Evolutionary conservation across 2,888 invertebrate species (phyloP).

Genomic region (Pristionchus exspectatus): DNA sequence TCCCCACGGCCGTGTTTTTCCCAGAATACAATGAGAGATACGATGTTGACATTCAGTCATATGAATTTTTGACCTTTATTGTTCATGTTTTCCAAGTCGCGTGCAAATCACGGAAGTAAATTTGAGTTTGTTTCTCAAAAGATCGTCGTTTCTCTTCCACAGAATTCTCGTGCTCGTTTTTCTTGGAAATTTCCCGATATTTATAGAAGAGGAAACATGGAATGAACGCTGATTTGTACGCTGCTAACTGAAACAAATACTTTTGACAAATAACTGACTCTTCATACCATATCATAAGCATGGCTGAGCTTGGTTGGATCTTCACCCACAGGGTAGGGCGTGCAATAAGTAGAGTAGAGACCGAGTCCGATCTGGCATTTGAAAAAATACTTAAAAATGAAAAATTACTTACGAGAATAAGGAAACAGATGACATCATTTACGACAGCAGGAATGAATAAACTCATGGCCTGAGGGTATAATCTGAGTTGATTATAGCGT

Average conservation of each 20-base stretch:
- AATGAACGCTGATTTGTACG: slow-evolving; percentile 46
- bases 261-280: background rate
- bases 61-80: background rate
- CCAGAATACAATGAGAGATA: background rate
- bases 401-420: slow-evolving; percentile 15
- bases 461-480: slow-evolving; percentile 28
- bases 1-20: background rate
- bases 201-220: slow-evolving; percentile 30
- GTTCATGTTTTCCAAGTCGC: background rate
- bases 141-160: background rate
- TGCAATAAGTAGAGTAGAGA: slow-evolving; percentile 21
- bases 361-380: background rate
- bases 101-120: slow-evolving; percentile 36
- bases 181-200: slow-evolving; percentile 24
- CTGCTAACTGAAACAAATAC: background rate
- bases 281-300: slow-evolving; percentile 29
- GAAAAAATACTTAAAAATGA: background rate
- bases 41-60: background rate
- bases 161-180: background rate
- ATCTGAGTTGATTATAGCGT: background rate
- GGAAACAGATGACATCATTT: slow-evolving; percentile 34
- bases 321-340: background rate
- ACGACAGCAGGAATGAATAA: slow-evolving; percentile 22
- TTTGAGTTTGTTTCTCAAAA: background rate
- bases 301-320: slow-evolving; percentile 50